Conservation (phyloP, 2,113 vertebrate species). For the Oryzias woworae region DNA sequence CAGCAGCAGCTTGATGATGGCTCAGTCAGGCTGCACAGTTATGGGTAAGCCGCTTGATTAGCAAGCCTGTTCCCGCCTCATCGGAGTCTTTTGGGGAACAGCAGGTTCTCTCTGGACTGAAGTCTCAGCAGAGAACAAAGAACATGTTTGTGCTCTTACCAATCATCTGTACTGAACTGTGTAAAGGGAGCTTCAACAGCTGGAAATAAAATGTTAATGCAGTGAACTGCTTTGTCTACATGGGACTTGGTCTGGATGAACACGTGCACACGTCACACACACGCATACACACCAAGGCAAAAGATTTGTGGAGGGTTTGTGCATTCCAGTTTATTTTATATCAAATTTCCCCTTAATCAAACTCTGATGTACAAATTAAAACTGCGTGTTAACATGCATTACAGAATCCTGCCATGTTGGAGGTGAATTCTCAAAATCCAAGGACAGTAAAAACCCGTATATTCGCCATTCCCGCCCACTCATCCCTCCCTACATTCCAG, state of each 20-base stretch:
- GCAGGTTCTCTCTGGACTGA: background rate
- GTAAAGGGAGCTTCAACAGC: background rate
- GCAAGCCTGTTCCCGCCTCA: background rate
- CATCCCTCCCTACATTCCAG: slow-evolving; percentile 50
- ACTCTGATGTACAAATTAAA: slow-evolving; percentile 86
- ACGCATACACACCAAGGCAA: slow-evolving; percentile 32
- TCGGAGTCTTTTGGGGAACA: background rate
- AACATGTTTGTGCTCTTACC: too few species aligned
- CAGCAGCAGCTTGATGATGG: background rate
- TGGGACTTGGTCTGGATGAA: background rate
- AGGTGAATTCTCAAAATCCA: slow-evolving; percentile 69
- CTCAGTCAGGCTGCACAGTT: background rate
- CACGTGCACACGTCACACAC: background rate
- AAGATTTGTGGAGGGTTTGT: slow-evolving; percentile 72
- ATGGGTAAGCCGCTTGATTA: slow-evolving; percentile 27
- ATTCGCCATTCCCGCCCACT: slow-evolving; percentile 48
- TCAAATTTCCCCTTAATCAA: slow-evolving; percentile 84
- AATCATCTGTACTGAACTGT: too few species aligned
- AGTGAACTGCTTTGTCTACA: background rate
- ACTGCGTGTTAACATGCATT: slow-evolving; percentile 79
- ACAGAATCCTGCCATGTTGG: slow-evolving; percentile 70
- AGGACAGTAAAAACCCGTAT: slow-evolving; percentile 77
- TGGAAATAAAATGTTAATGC: background rate
- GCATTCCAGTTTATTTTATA: slow-evolving; percentile 87
- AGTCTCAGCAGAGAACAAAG: too few species aligned